Base-by-base conservation (phyloP, 2,888 invertebrate genomes). In the Machimus rusticus region DNA sequence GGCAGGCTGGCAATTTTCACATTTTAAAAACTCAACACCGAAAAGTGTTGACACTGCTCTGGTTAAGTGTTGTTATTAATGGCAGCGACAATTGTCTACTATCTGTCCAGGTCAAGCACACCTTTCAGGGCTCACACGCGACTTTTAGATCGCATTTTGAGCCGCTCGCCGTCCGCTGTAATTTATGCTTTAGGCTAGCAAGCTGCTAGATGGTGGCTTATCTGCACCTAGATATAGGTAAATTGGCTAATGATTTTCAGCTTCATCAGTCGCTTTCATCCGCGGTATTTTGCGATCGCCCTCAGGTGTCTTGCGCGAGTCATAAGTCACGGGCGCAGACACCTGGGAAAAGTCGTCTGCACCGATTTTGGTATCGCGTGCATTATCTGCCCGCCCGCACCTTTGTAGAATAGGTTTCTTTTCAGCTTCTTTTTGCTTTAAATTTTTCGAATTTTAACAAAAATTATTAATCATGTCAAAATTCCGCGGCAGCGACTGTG, bases 91-190 rank as follows among this genome's bases (percentile, higher is more conserved):
- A 79, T 79, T 79, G 79, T 79, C 51, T 79, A 14, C 46, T 31
- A 46, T 79, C 46, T 46, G 79, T 79, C 28, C 79, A 79, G 79
- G 79, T 79, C 79, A 79, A 79, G 79, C 79, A 23, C 79, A 79
- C 79, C 79, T 79, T 51, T 9, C 23, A 43, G 37, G 78, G 23
- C 16, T 23, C n/a, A 79, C 79, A 79, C 51, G 79, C 79, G 51
- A 79, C 31, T 79, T 79, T 79, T 55, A 46, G 51, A 51, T 51
- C 79, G 51, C 34, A 79, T 46, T 79, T 79, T 79, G n/a, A 79
- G 51, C 46, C 51, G 79, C 31, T 46, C 14, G 19, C 34, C 19
- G 37, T 12, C 5, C 66, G 28, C 28, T 31, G 31, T 79, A 55
- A 79, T 51, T 79, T 79, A 79, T 79, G 79, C 14, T 28, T 39